Percentiles rank a stretch among this genome's conserved stretches.
phyloP scores from a whole-genome alignment of 2,797 vertebrate species.

The Nyctalus aviator region DNA sequence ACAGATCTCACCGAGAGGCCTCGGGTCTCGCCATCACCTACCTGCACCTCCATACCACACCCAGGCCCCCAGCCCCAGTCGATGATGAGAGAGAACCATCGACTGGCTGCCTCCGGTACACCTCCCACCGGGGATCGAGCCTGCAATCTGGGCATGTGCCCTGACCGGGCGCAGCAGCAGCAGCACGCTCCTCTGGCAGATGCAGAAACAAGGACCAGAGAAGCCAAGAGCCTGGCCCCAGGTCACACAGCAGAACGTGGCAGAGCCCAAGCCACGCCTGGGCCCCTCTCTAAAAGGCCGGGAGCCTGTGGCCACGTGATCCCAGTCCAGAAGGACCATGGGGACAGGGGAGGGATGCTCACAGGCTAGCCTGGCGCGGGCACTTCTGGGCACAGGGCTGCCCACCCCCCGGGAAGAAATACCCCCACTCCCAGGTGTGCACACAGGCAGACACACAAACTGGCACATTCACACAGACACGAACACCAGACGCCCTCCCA shows the following conservation, averaged over 20 bases:
- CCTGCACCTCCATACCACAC: background rate
- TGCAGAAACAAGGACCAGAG: background rate
- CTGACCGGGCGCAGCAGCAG: too few relatives aligned
- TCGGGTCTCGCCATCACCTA: background rate
- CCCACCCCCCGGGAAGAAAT: background rate
- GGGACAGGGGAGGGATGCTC: background rate
- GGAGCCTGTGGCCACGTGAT: background rate
- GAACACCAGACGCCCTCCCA: slow-evolving; percentile 14
- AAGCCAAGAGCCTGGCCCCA: background rate
- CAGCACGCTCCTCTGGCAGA: background rate
- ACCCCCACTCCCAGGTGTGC: background rate
- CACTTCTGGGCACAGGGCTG: background rate
- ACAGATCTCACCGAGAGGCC: background rate
- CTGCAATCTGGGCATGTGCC: too few relatives aligned
- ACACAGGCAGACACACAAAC: background rate
- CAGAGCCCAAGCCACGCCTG: background rate
- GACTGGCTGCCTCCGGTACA: too few relatives aligned
- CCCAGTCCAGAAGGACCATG: background rate
- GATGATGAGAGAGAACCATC: too few relatives aligned
- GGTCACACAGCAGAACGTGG: slow-evolving; percentile 25
- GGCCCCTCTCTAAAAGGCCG: background rate
- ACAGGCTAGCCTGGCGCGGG: background rate
- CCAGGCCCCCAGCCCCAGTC: background rate
- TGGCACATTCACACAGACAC: background rate
- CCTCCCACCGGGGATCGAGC: too few relatives aligned